Percentiles rank a stretch among this genome's conserved stretches.
phyloP scores from a whole-genome alignment of 2,888 invertebrate species.

The Minunthozetes semirufus region DNA sequence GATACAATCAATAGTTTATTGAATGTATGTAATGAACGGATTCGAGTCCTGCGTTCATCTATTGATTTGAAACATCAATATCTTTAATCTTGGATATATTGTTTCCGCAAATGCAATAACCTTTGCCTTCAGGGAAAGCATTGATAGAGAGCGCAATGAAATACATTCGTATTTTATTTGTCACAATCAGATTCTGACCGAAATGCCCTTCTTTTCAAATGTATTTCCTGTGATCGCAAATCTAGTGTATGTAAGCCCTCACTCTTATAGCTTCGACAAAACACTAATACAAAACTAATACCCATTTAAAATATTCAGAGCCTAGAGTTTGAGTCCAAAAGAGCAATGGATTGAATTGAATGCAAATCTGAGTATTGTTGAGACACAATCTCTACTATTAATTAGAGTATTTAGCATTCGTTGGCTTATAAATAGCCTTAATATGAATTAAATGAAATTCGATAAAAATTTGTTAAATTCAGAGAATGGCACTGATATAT shows the following conservation, averaged over 20 bases:
- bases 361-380: conserved; percentile 20
- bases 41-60: conserved; percentile 1
- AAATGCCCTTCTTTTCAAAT: conserved; percentile 1
- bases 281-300: not conserved
- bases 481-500: not conserved
- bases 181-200: conserved; percentile 1
- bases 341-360: conserved; percentile 5
- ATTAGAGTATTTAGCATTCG: conserved; percentile 12
- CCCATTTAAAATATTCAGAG: conserved; percentile 11
- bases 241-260: not conserved
- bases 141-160: not conserved
- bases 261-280: conserved; percentile 6
- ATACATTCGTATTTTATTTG: conserved; percentile 8
- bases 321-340: not conserved
- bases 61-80: conserved; percentile 9
- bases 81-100: conserved; percentile 26
- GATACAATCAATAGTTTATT: not conserved
- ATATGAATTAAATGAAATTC: conserved; percentile 12
- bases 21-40: not conserved
- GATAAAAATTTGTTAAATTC: not conserved
- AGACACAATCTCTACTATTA: not conserved
- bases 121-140: conserved; percentile 12
- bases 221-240: conserved; percentile 2
- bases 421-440: not conserved
- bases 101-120: conserved; percentile 25